These are phyloP conservation scores for Melanostigma gelatinosum DNA, from an alignment of 2,113 vertebrate species.

Conservation along the genomic window DNA sequence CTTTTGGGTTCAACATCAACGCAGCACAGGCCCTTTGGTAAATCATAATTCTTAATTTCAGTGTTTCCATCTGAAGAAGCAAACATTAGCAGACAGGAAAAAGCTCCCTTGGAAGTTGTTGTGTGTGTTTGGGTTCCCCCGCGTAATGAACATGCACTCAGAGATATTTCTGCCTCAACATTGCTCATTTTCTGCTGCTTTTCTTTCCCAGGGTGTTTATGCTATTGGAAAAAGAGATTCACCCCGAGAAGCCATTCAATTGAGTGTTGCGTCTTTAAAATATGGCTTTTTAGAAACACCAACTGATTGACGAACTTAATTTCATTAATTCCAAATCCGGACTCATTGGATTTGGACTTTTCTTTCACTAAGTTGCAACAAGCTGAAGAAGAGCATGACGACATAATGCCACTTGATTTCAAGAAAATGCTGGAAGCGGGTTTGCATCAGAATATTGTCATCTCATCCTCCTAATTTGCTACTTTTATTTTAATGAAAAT, in stretches of 20 bases:
- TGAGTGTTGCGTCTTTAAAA: constrained; percentile 14
- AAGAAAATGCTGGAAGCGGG: constrained; percentile 11
- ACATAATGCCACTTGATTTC: constrained; percentile 38
- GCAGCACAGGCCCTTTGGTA: background rate
- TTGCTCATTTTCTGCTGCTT: constrained; percentile 2
- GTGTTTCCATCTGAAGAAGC: constrained; percentile 44
- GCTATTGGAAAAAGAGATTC: background rate
- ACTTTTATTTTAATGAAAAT: constrained; percentile 20
- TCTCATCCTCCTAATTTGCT: constrained; percentile 8
- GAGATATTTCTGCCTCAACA: constrained; percentile 14
- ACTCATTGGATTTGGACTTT: constrained; percentile 5
- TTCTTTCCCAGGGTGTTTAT: constrained; percentile 21
- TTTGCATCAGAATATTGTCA: constrained; percentile 27
- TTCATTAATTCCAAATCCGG: constrained; percentile 9
- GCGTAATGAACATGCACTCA: constrained; percentile 23
- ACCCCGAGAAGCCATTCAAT: constrained; percentile 25
- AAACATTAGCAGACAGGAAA: constrained; percentile 29
- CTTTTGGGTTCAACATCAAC: background rate
- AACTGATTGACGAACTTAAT: constrained; percentile 8
- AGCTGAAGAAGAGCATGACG: constrained; percentile 16
- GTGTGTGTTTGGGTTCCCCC: constrained; percentile 43
- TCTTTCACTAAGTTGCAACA: constrained; percentile 11
- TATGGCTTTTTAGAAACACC: background rate
- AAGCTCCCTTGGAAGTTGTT: constrained; percentile 32
- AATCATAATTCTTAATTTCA: constrained; percentile 18